Conservation (phyloP, 2,113 vertebrate genomes). For the Seriola dumerili region DNA sequence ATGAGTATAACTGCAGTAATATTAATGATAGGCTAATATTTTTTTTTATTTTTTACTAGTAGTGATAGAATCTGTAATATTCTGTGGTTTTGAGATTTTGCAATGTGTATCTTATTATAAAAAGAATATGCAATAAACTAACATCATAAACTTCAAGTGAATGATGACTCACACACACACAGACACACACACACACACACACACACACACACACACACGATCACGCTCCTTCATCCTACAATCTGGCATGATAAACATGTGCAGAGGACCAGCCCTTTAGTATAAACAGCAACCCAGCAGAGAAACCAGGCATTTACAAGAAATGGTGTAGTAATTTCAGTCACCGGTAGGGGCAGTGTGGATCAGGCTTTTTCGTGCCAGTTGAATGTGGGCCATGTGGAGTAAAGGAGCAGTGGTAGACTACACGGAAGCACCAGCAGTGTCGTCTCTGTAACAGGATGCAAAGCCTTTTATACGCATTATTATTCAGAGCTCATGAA, state of each 20-base stretch:
- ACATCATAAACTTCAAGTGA: too few species aligned
- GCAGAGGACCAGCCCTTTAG: constrained; percentile 46
- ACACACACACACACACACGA: neutral
- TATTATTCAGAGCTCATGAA: too few species aligned
- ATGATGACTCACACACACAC: too few species aligned
- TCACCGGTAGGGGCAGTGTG: constrained; percentile 36
- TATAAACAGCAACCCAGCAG: constrained; percentile 29
- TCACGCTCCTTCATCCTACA: too few species aligned
- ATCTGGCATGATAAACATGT: constrained; percentile 9
- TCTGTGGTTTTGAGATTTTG: neutral
- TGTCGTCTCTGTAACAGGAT: too few species aligned
- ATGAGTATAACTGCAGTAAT: too few species aligned
- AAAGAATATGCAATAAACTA: neutral
- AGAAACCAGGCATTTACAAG: constrained; percentile 74
- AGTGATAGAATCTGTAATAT: too few species aligned
- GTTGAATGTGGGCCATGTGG: neutral
- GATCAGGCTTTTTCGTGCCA: neutral
- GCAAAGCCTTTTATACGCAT: neutral
- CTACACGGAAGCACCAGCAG: too few species aligned
- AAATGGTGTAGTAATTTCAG: constrained; percentile 68
- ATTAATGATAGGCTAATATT: neutral
- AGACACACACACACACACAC: neutral
- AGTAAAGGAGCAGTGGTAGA: too few species aligned
- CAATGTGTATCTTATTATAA: neutral
- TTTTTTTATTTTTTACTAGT: too few species aligned